Conservation (phyloP, 2,888 invertebrate species). For the Melanchra persicariae region DNA sequence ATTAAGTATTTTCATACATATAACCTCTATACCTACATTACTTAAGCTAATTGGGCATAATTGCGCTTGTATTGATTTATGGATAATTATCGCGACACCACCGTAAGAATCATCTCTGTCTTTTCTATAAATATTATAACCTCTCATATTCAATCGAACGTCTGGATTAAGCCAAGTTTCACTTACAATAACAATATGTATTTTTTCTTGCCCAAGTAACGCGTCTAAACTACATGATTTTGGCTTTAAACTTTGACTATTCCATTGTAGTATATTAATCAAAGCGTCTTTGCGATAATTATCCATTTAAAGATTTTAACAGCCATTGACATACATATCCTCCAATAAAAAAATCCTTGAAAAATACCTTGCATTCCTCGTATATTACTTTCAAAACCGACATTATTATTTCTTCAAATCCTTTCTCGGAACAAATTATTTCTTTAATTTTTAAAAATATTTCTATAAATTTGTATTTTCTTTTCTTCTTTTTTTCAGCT, state of each 20-base stretch:
- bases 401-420: neutral
- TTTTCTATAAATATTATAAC: conserved; percentile 4
- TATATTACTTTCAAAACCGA: no score
- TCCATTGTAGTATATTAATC: neutral
- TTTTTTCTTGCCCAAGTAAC: conserved; percentile 9
- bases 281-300: conserved; percentile 2
- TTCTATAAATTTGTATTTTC: no score
- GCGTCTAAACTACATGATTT: neutral
- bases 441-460: no score
- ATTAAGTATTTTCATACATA: conserved; percentile 15
- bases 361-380: conserved; percentile 5
- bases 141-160: neutral
- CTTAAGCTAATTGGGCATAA: neutral
- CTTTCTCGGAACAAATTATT: neutral
- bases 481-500: neutral
- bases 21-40: conserved; percentile 1
- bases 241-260: neutral
- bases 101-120: conserved; percentile 2
- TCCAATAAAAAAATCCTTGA: neutral
- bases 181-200: conserved; percentile 11
- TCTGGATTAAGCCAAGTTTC: conserved; percentile 7
- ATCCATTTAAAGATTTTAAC: conserved; percentile 1
- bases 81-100: conserved; percentile 3
- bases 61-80: neutral
- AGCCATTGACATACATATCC: neutral